These are phyloP conservation scores for Cheilosia urbana DNA, from an alignment of 2,888 invertebrate genomes.

Conservation along the genomic window DNA sequence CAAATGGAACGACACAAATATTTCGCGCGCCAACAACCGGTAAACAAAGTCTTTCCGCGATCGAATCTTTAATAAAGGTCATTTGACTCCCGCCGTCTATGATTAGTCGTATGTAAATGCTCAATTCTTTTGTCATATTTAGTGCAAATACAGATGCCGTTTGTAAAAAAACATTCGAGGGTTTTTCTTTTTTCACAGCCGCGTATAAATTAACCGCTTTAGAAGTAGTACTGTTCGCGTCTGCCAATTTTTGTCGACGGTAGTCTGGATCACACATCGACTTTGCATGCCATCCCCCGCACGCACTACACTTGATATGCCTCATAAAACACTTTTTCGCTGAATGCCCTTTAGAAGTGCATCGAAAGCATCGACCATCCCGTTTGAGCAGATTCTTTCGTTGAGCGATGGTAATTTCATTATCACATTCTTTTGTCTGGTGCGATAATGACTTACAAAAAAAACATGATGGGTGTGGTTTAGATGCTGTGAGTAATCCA, in stretches of 20 bases:
- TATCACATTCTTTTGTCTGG: slow-evolving; percentile 1
- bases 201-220: neutral
- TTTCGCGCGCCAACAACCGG: neutral
- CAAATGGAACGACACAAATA: neutral
- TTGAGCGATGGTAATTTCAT: neutral
- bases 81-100: slow-evolving; percentile 11
- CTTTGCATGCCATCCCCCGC: slow-evolving; percentile 4
- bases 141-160: slow-evolving; percentile 16
- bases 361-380: slow-evolving; percentile 15
- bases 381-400: slow-evolving; percentile 15
- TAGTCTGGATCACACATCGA: slow-evolving; percentile 16
- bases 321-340: slow-evolving; percentile 6
- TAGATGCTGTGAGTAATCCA: neutral
- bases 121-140: neutral
- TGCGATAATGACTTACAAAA: slow-evolving; percentile 23
- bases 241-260: neutral
- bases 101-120: too few relatives aligned
- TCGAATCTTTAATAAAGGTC: too few relatives aligned
- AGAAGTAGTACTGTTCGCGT: neutral
- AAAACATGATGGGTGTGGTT: neutral
- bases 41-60: too few relatives aligned
- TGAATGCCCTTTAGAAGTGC: slow-evolving; percentile 12
- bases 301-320: neutral
- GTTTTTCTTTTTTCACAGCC: neutral
- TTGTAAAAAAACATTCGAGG: slow-evolving; percentile 6